phyloP scores from a whole-genome alignment of 2,797 vertebrate species.

The Lacerta bilineata region DNA sequence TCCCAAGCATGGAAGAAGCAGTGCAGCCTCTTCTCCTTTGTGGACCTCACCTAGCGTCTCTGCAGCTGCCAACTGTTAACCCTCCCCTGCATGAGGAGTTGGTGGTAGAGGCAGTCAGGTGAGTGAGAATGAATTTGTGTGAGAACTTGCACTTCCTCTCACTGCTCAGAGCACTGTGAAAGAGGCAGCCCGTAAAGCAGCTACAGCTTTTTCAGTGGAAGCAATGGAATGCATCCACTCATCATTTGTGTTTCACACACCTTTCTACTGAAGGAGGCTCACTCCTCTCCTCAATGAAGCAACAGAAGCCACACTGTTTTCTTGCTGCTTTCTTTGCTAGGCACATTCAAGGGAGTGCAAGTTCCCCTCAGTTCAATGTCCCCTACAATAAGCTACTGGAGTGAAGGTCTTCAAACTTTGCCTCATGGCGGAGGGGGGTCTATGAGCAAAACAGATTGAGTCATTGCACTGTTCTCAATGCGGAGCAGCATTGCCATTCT shows the following conservation, averaged over 20 bases:
- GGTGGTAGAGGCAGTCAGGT: background rate
- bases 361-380: background rate
- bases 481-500: background rate
- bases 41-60: background rate
- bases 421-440: background rate
- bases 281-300: background rate
- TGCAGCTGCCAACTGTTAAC: background rate
- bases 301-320: background rate
- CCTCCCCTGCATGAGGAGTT: background rate
- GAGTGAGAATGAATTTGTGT: background rate
- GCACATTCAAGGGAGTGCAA: too few species aligned
- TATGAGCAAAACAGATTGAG: background rate
- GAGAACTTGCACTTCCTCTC: background rate
- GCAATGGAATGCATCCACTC: background rate
- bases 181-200: background rate
- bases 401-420: background rate
- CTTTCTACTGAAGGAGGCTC: background rate
- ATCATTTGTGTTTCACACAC: background rate
- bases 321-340: background rate
- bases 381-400: background rate
- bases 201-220: background rate
- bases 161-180: background rate
- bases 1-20: background rate
- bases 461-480: background rate
- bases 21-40: background rate